These are phyloP conservation scores for Gari tellinella DNA, from an alignment of 2,888 invertebrate genomes.

Conservation along the genomic window DNA sequence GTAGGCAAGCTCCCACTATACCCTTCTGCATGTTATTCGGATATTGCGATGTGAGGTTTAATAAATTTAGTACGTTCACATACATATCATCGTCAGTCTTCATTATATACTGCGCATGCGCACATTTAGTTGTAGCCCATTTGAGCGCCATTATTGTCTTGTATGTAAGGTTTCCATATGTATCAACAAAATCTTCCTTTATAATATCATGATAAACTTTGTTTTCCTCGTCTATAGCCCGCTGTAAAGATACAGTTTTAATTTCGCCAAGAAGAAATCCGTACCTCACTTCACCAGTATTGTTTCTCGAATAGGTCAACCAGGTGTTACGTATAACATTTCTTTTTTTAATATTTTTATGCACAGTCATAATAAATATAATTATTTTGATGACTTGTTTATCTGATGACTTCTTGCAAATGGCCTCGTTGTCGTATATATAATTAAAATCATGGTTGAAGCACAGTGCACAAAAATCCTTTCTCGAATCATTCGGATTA, in stretches of 20 bases:
- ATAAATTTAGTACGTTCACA: conserved; percentile 58
- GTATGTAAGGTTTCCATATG: conserved; percentile 59
- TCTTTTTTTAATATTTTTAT: conserved; percentile 32
- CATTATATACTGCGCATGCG: too few relatives aligned
- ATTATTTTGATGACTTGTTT: conserved; percentile 38
- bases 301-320: conserved; percentile 42
- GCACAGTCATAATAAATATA: conserved; percentile 47
- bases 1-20: conserved; percentile 62
- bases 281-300: conserved; percentile 50
- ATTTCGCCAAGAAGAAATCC: conserved; percentile 52
- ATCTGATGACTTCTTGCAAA: conserved; percentile 29
- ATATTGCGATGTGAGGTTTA: conserved; percentile 29
- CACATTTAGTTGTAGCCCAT: too few relatives aligned
- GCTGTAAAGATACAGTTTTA: neutral
- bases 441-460: conserved; percentile 60
- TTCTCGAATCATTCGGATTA: conserved; percentile 16
- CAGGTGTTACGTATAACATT: conserved; percentile 49
- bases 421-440: conserved; percentile 47
- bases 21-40: conserved; percentile 33
- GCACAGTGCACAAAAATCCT: conserved; percentile 44
- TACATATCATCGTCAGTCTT: conserved; percentile 79
- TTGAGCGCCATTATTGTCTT: too few relatives aligned
- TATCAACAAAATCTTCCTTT: conserved; percentile 61
- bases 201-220: conserved; percentile 51
- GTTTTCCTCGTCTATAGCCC: conserved; percentile 36